Conservation (phyloP, 2,113 vertebrate genomes). For the Callionymus lyra region DNA sequence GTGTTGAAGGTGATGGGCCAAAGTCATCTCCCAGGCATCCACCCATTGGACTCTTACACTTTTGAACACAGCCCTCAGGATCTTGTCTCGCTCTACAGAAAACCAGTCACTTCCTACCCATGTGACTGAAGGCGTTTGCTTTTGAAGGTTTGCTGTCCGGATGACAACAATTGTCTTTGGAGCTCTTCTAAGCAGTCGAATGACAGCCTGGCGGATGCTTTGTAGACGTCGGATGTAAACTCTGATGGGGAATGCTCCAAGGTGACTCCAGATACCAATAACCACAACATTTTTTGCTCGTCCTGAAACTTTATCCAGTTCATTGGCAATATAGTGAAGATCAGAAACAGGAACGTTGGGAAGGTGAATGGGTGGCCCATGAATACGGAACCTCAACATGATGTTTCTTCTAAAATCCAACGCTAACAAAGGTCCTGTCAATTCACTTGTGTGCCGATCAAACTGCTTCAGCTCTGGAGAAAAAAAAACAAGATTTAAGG, state of each 20-base stretch:
- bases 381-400: slow-evolving; percentile 82
- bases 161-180: slow-evolving; percentile 78
- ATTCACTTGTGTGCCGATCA: slow-evolving; percentile 83
- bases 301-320: slow-evolving; percentile 80
- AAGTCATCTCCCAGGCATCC: slow-evolving; percentile 94
- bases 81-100: slow-evolving; percentile 78
- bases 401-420: slow-evolving; percentile 83
- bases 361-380: slow-evolving; percentile 92
- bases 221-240: slow-evolving; percentile 84
- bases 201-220: slow-evolving; percentile 78
- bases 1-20: slow-evolving; percentile 83
- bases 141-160: slow-evolving; percentile 82
- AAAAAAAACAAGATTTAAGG: slow-evolving; percentile 4
- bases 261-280: slow-evolving; percentile 90
- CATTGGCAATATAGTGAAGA: slow-evolving; percentile 83
- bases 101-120: slow-evolving; percentile 96
- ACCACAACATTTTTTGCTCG: slow-evolving; percentile 80
- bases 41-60: slow-evolving; percentile 79
- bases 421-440: slow-evolving; percentile 85
- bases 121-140: slow-evolving; percentile 79
- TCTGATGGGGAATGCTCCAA: slow-evolving; percentile 88
- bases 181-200: slow-evolving; percentile 80
- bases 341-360: slow-evolving; percentile 77
- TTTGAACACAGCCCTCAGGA: slow-evolving; percentile 88
- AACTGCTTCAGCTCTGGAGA: slow-evolving; percentile 79